Evolutionary conservation across 2,113 vertebrate genomes (phyloP), one percentile per base, ranked within the genome.

Genomic region (Pseudopipra pipra): DNA sequence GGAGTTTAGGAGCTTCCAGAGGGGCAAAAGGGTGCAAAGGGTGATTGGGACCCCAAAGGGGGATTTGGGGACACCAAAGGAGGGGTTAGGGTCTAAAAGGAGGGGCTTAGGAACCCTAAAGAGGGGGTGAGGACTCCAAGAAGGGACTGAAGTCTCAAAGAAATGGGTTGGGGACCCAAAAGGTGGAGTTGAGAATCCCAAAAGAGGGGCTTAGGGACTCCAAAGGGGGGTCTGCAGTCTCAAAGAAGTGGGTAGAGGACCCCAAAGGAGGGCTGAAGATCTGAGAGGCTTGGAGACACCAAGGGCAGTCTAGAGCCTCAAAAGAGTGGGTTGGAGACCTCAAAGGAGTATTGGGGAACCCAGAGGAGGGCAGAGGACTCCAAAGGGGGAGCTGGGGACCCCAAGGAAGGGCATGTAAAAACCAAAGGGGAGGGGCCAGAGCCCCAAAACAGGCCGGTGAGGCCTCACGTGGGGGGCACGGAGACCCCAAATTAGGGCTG

Each of bases 361-460:
- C 13, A 58, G 6, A 28, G 7, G 5, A 28, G 21, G 14, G 5
- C 0, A 3, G 35, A 9, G 19, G 3, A 31, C 33, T 41, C 46
- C 62, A 14, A 22, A 31, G 11, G 3, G 6, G 20, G 7, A 5
- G 1, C 5, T 14, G 1, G 19, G 14, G 49, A 27, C 5, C 39
- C 4, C 20, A 31, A 12, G 22, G 19, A 14, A 1, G 4, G 9
- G 1, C 2, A 3, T 7, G 6, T 6, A 15, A 14, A 6, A 21
- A 15, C 14, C 2, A 30, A 30, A 5, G 21, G 16, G 35, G 35
- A 0, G 51, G 3, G 7, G 2, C 2, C 67, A 23, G 11, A 33
- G 3, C 4, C 58, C 17, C 43, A 3, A 3, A n/a, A 1, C 31
- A 12, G 13, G 3, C n/a, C 33, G 1, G 9, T 2, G 44, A 5